These are phyloP conservation scores for Macrotis lagotis DNA, from an alignment of 2,113 vertebrate genomes.

Conservation along the genomic window DNA sequence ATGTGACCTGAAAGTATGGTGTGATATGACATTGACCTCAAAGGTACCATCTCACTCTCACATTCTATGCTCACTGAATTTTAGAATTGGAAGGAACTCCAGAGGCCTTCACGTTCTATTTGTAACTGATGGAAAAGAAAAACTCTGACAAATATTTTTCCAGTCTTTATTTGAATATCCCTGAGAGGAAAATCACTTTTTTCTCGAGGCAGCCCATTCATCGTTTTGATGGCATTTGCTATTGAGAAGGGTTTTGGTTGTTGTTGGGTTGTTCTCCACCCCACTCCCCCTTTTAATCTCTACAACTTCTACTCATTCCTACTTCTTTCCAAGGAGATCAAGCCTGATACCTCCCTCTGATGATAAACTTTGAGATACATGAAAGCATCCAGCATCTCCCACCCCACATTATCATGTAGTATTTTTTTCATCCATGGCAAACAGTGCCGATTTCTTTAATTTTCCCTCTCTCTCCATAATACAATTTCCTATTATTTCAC, in stretches of 20 bases:
- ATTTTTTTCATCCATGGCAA: background rate
- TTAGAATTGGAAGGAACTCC: background rate
- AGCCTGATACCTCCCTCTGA: background rate
- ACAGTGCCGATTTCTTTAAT: background rate
- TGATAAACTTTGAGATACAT: background rate
- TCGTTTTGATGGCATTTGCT: background rate
- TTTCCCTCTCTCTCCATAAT: background rate
- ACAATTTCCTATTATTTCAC: background rate
- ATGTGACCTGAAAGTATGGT: background rate
- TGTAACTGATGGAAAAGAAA: background rate
- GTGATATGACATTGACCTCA: background rate
- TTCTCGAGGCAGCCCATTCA: background rate
- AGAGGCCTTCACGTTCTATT: background rate
- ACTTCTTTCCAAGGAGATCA: background rate
- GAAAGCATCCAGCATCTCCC: background rate
- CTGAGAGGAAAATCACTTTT: background rate
- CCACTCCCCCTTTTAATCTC: background rate
- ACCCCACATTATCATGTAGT: background rate
- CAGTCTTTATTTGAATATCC: background rate
- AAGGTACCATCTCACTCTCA: background rate
- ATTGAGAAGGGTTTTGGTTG: background rate
- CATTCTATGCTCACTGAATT: background rate
- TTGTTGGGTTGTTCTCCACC: background rate
- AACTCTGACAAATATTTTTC: background rate
- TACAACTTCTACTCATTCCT: background rate